phyloP scores from a whole-genome alignment of 2,888 invertebrate species.

The Plagodis dolabraria region DNA sequence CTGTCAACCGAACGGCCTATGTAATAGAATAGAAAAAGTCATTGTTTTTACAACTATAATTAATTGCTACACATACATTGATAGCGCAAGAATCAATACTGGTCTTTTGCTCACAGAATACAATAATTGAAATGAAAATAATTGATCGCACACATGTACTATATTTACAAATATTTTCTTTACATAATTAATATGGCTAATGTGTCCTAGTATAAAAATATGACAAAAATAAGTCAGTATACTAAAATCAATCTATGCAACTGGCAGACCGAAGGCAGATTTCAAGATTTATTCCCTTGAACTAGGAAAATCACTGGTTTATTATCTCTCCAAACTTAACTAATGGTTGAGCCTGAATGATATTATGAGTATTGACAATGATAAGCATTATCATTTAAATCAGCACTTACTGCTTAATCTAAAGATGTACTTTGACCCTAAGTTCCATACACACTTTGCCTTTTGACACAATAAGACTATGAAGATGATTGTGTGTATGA shows the following conservation, averaged over 20 bases:
- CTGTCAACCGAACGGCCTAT: conserved; percentile 1
- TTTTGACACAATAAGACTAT: conserved; percentile 9
- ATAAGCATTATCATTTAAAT: conserved; percentile 66
- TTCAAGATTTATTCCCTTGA: conserved; percentile 36
- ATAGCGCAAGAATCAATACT: conserved; percentile 49
- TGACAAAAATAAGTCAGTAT: conserved; percentile 38
- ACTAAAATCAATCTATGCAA: conserved; percentile 49
- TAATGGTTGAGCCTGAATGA: conserved; percentile 66
- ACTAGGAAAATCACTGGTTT: conserved; percentile 44
- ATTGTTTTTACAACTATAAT: conserved; percentile 28
- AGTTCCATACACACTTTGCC: conserved; percentile 27
- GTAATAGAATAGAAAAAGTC: conserved; percentile 31
- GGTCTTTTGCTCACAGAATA: conserved; percentile 48
- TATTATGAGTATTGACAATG: conserved; percentile 79
- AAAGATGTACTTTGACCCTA: conserved; percentile 64
- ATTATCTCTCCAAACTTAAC: conserved; percentile 41
- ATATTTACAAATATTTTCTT: conserved; percentile 67
- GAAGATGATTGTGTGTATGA: conserved; percentile 18
- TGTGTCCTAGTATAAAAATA: conserved; percentile 56
- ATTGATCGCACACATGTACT: conserved; percentile 49
- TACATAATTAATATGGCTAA: conserved; percentile 59
- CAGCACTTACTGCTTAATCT: conserved; percentile 74
- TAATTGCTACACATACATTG: conserved; percentile 34
- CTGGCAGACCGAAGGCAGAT: conserved; percentile 54
- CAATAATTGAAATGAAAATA: conserved; percentile 40